Evolutionary conservation across 2,888 invertebrate species (phyloP).

Genomic region (Hydrotaea diabolus): DNA sequence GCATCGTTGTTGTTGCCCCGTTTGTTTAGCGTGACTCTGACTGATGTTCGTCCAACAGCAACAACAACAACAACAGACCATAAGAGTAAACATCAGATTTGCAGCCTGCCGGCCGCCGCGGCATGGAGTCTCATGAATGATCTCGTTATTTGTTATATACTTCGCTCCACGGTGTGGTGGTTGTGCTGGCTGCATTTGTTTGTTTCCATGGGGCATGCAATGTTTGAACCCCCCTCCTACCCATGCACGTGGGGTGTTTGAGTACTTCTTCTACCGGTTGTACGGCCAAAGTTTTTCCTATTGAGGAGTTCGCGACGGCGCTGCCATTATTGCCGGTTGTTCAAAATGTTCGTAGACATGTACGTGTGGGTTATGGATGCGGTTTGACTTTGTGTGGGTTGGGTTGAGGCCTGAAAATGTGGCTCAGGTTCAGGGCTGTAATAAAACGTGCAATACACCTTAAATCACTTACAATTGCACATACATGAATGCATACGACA

Average conservation of each 20-base stretch:
- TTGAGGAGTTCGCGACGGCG: background rate
- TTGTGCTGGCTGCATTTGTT: slow-evolving; percentile 29
- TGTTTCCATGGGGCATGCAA: slow-evolving; percentile 18
- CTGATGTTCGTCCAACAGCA: slow-evolving; percentile 54
- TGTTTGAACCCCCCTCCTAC: slow-evolving; percentile 35
- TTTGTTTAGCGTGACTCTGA: slow-evolving; percentile 66
- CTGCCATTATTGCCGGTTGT: background rate
- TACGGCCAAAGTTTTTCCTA: slow-evolving; percentile 6
- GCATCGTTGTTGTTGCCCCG: slow-evolving; percentile 5
- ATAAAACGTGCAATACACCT: slow-evolving; percentile 63
- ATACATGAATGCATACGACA: background rate
- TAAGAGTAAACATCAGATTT: slow-evolving; percentile 28
- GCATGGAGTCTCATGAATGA: slow-evolving; percentile 60
- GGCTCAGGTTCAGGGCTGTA: slow-evolving; percentile 65
- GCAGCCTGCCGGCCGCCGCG: slow-evolving; percentile 44
- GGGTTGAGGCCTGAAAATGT: slow-evolving; percentile 44
- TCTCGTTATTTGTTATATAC: slow-evolving; percentile 50
- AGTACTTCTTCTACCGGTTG: slow-evolving; percentile 45
- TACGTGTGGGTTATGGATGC: background rate
- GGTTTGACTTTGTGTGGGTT: slow-evolving; percentile 51
- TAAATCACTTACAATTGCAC: slow-evolving; percentile 40
- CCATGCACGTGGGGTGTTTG: slow-evolving; percentile 59
- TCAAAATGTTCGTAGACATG: background rate
- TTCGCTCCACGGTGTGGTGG: background rate
- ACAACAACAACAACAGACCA: slow-evolving; percentile 37